Evolutionary conservation across 2,888 invertebrate species (phyloP), one percentile per base, ranked within the genome.

Genomic region (Taphrorychus bicolor): DNA sequence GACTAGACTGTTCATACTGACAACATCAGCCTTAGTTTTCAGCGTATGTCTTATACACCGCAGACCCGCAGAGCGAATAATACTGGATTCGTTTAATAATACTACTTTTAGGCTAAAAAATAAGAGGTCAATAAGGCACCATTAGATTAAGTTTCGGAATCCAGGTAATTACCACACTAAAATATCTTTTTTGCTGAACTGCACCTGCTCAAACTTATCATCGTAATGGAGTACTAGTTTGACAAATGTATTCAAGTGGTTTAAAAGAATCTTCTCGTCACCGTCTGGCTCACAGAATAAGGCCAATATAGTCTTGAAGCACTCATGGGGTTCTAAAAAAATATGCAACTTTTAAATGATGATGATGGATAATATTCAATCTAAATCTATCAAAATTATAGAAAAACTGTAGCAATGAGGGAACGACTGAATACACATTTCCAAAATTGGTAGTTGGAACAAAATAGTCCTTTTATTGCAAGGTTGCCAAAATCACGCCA

Each of bases 211-310:
- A 75, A 86, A 76, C 68, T 85, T 83, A 61, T 83, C 85, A 74
- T 90, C 88, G 78, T 87, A 85, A 79, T 88, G 87, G 76, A 86
- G 84, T 73, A 91, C 84, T 72, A 96, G 86, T 78, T 93, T 93
- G 63, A 94, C 93, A 83, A 96, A 89, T 70, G 90, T 91, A 86
- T 96, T 97, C 77, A 97, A 87, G 82, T 94, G 93, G 73, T 91
- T 92, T 74, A 96, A 85, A 80, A 92, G 91, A 80, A 90, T 91
- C 70, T 88, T 89, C 82, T 93, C 94, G 68, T 90, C 88, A 69
- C 90, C 85, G 66, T 86, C 87, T 72, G 85, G 83, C 78, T 85
- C 87, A 79, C 88, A 88, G 56, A 71, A 24, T 59, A 69, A 69
- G 40, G 53, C 54, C 17, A 71, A 40, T 2, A 71, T 42, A 7